Evolutionary conservation across 2,888 invertebrate species (phyloP), one percentile per base, ranked within the genome.

Genomic region (Xiphydria camelus): DNA sequence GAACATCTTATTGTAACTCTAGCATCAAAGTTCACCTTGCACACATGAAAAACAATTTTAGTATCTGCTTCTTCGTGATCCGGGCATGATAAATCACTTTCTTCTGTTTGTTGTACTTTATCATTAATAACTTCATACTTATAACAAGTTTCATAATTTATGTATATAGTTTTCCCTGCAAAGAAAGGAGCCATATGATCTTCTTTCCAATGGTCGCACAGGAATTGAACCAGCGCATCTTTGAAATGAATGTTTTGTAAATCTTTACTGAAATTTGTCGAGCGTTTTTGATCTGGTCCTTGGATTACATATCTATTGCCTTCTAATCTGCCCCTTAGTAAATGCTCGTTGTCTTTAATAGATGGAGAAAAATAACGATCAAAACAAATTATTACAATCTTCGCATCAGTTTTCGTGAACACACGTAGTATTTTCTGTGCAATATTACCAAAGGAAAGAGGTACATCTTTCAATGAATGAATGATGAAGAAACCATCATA

Each of bases 131-230:
- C 6, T 26, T 42, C 25, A 42, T 33, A 47, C 1, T 41, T 41
- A 12, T 15, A 36, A 29, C 46, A 46, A 3, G 29, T 4, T 12
- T 32, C 19, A 18, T 17, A 40, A 32, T 40, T 32, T 7, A 40
- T 10, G 18, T 34, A 21, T 12, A 18, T 15, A 4, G 21, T 10
- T 34, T 9, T 34, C 12, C 12, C 2, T 10, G 20, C 47, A 26
- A 62, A 52, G 38, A 63, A 59, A 17, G 58, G 52, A 37, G 49
- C 48, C 59, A 61, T 57, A 53, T 65, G 55, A 49, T 57, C 55
- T 44, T 47, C 38, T 36, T 56, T 53, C 63, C 63, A 66, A 40
- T 65, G 57, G 41, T 53, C 34, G 47, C 56, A 54, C 32, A 64
- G 57, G 42, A 63, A 64, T 32, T 57, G 35, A 7, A 62, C 56